These are phyloP conservation scores for Pseudanteris insignis DNA, from an alignment of 2,888 invertebrate species.

Conservation along the genomic window DNA sequence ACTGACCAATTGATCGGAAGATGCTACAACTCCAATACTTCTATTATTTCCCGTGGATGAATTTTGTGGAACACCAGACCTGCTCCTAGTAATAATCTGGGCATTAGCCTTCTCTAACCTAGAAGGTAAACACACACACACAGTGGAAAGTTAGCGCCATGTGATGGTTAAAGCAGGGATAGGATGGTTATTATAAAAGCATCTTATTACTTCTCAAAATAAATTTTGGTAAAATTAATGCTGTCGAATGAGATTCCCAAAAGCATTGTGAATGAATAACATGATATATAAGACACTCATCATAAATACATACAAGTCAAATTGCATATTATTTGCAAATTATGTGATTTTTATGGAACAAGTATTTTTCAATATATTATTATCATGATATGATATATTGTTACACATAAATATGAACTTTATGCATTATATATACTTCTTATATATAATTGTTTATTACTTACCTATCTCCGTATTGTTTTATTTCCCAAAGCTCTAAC, in stretches of 20 bases:
- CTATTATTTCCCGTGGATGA: conserved; percentile 68
- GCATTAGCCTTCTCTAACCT: conserved; percentile 77
- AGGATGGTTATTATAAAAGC: conserved; percentile 45
- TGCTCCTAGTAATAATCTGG: conserved; percentile 82
- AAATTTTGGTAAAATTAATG: too few species aligned
- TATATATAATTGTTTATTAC: not conserved
- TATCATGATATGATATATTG: too few species aligned
- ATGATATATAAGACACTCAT: conserved; percentile 11
- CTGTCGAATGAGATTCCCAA: conserved; percentile 5
- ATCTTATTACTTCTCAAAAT: not conserved
- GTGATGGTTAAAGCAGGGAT: conserved; percentile 56
- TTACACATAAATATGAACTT: too few species aligned
- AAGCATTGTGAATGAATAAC: conserved; percentile 20
- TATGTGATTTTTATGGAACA: too few species aligned
- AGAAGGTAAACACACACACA: conserved; percentile 63
- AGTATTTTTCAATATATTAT: too few species aligned
- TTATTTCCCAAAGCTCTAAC: conserved; percentile 95
- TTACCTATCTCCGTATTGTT: conserved; percentile 87
- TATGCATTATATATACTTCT: too few species aligned
- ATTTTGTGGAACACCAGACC: conserved; percentile 75
- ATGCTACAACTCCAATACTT: conserved; percentile 50
- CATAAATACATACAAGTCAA: conserved; percentile 13
- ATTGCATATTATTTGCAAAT: not conserved
- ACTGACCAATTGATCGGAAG: conserved; percentile 64
- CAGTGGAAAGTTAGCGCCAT: conserved; percentile 61